Evolutionary conservation across 2,888 invertebrate genomes (phyloP), one percentile per base, ranked within the genome.

Genomic region (Sesia bembeciformis): DNA sequence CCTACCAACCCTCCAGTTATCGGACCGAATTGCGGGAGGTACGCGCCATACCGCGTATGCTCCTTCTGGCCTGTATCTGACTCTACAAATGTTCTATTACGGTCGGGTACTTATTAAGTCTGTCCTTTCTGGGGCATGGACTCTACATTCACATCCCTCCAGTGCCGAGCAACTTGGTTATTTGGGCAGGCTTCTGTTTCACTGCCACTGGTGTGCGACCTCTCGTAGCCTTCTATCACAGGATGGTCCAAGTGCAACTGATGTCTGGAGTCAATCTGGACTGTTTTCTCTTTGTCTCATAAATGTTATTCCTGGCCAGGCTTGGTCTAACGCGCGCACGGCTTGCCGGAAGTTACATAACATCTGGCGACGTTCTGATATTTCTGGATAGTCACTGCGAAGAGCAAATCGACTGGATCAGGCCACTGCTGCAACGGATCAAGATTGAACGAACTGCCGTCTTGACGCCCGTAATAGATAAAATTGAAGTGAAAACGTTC

Each of bases 361-460:
- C 98, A 3, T 76, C 66, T 0, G 97, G 96, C 0, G 94, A 96
- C 71, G 94, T 94, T 46, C 81, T 97, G 54, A 91, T 97, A 53
- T 98, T 98, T 83, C 89, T 97, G 60, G 98, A 98, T 88, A 95
- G 97, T 2, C 98, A 98, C 81, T 97, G 97, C 82, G 98, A 98
- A 90, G 93, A 92, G 3, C 94, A 93, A 59, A 81, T 84, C 49
- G 92, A 93, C 65, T 97, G 97, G 97, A 90, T 98, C 59, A 95
- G 98, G 72, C 99, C 99, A 0, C 82, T 98, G 54, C 88, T 98
- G 62, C 92, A 95, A 61, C 91, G 98, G 54, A 95, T 98, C 92
- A 79, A 81, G 61, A 51, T 68, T 57, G 93, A 94, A 49, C 89
- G 92, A 3, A 92, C 91, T 0, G 93, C 95, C 1, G 96, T 98